Conservation (phyloP, 2,888 invertebrate species). For the Nephrotoma guestfalica region DNA sequence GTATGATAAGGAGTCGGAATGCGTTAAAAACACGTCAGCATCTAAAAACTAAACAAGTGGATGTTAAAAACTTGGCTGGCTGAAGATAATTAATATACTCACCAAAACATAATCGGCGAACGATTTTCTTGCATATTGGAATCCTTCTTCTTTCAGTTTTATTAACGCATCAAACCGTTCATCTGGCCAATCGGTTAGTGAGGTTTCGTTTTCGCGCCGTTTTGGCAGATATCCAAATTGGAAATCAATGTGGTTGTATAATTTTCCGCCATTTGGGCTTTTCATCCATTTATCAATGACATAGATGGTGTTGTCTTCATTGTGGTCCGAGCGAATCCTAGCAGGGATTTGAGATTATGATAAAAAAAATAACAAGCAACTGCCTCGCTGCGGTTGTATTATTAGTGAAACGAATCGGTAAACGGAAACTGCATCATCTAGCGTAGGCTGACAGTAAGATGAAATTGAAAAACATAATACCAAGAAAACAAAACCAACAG, state of each 20-base stretch:
- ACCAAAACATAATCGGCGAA: slow-evolving; percentile 90
- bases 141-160: slow-evolving; percentile 55
- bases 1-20: slow-evolving; percentile 43
- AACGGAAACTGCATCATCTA: background rate
- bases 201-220: slow-evolving; percentile 41
- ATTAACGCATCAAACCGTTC: slow-evolving; percentile 68
- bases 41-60: slow-evolving; percentile 55
- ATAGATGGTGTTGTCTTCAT: slow-evolving; percentile 59
- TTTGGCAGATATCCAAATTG: slow-evolving; percentile 23
- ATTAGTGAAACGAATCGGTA: slow-evolving; percentile 5
- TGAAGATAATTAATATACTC: slow-evolving; percentile 26
- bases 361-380: background rate
- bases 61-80: background rate
- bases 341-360: slow-evolving; percentile 14
- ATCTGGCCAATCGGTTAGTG: slow-evolving; percentile 58
- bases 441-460: background rate
- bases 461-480: background rate
- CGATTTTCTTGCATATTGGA: slow-evolving; percentile 51
- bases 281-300: slow-evolving; percentile 60
- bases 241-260: slow-evolving; percentile 57
- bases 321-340: slow-evolving; percentile 81
- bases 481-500: background rate
- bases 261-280: slow-evolving; percentile 31
- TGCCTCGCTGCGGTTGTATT: slow-evolving; percentile 8
- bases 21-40: slow-evolving; percentile 67